Evolutionary conservation across 2,797 vertebrate species (phyloP).

Genomic region (Cottoperca gobio): DNA sequence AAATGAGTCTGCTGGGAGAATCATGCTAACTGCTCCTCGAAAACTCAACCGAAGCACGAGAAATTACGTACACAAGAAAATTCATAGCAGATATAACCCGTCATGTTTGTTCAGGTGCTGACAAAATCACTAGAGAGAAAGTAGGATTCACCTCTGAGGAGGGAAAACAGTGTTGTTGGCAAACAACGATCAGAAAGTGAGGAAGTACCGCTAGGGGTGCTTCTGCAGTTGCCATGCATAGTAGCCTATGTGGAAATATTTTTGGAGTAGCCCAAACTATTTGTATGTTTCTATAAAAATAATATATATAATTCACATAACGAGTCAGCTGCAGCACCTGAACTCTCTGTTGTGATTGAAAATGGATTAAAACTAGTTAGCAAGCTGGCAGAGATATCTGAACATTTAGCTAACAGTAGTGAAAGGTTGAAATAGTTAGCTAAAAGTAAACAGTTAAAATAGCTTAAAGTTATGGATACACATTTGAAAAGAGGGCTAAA

Average conservation of each 20-base stretch:
- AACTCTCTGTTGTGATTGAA: not conserved
- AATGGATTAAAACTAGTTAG: not conserved
- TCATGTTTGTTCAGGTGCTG: slow-evolving; percentile 53
- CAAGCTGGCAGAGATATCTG: not conserved
- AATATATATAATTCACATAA: no score
- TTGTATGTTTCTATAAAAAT: not conserved
- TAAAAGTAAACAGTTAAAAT: not conserved
- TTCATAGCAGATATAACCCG: not conserved
- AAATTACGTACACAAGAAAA: slow-evolving; percentile 15
- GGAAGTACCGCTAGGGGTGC: not conserved
- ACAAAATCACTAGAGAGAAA: not conserved
- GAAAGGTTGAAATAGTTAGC: not conserved
- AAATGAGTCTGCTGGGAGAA: not conserved
- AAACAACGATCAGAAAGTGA: slow-evolving; percentile 17
- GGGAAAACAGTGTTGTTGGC: not conserved
- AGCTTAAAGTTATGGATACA: not conserved
- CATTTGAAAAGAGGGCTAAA: not conserved
- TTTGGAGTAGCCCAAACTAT: not conserved
- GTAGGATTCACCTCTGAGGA: slow-evolving; percentile 7
- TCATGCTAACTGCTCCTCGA: not conserved
- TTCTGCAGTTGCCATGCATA: not conserved
- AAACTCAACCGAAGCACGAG: not conserved
- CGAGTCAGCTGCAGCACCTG: not conserved
- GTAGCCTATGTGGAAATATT: no score
- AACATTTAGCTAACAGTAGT: not conserved